Conservation (phyloP, 2,113 vertebrate species). For the Marcusenius ussheri region DNA sequence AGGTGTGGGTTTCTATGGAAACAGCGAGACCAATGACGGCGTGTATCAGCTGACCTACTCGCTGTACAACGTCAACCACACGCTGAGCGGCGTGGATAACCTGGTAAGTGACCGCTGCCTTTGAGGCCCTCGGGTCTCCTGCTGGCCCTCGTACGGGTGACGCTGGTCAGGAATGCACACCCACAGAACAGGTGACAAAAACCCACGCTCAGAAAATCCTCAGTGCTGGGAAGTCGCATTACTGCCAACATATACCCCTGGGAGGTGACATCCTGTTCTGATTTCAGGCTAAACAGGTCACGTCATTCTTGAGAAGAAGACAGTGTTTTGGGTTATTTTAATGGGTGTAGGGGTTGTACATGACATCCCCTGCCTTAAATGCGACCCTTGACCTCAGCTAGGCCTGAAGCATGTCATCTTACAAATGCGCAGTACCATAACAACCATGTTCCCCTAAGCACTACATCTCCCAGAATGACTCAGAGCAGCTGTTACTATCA, state of each 20-base stretch:
- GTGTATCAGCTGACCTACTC: conserved; percentile 88
- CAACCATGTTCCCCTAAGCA: not conserved
- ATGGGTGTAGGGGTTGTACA: not conserved
- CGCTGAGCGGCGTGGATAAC: conserved; percentile 73
- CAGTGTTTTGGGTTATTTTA: not conserved
- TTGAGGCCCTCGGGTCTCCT: not conserved
- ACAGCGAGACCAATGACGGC: conserved; percentile 92
- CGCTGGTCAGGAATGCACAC: not conserved
- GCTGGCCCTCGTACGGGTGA: not conserved
- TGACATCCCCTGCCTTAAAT: not conserved
- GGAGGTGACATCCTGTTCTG: not conserved
- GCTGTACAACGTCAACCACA: conserved; percentile 86
- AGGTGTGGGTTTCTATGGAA: conserved; percentile 92
- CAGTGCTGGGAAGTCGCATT: not conserved
- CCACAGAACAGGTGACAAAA: not conserved
- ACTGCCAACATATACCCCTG: not conserved
- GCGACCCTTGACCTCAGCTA: not conserved
- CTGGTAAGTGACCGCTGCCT: conserved; percentile 67
- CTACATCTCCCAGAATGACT: not conserved
- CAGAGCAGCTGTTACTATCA: not conserved
- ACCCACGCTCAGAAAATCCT: not conserved
- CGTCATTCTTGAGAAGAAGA: not conserved
- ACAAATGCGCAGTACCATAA: not conserved
- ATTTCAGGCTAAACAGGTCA: not conserved
- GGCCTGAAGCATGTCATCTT: not conserved